These are phyloP conservation scores for Thaleichthys pacificus DNA, from an alignment of 2,797 vertebrate genomes.

Conservation along the genomic window DNA sequence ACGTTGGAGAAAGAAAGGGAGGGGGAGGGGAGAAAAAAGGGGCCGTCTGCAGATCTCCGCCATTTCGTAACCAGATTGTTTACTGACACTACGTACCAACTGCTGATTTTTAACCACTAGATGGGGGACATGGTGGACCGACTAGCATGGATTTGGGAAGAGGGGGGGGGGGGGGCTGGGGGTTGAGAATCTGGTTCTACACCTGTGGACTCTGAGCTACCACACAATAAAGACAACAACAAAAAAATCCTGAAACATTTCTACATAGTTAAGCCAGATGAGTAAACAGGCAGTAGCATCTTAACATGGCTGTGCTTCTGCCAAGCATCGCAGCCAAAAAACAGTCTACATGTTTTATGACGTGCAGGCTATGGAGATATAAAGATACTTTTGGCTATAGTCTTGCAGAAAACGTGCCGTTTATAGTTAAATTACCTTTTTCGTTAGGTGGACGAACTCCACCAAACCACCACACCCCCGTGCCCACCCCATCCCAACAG, in stretches of 20 bases:
- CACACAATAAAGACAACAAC: slow-evolving; percentile 14
- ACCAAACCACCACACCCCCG: not conserved
- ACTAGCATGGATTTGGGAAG: slow-evolving; percentile 46
- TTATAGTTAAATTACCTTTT: not conserved
- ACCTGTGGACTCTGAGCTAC: slow-evolving; percentile 21
- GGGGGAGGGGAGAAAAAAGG: slow-evolving; percentile 70
- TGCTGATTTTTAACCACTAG: slow-evolving; percentile 65
- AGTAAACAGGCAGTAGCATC: not conserved
- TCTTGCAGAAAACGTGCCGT: not conserved
- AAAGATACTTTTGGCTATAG: not conserved
- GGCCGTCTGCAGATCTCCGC: slow-evolving; percentile 80
- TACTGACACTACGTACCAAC: slow-evolving; percentile 76
- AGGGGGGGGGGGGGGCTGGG: not conserved
- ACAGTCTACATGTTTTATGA: not conserved
- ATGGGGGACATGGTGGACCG: slow-evolving; percentile 51
- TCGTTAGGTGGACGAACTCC: not conserved
- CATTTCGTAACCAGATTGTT: slow-evolving; percentile 90
- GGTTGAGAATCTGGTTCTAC: slow-evolving; percentile 40
- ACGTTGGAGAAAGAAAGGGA: slow-evolving; percentile 59
- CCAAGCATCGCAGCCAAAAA: not conserved
- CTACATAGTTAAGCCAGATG: not conserved
- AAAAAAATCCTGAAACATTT: slow-evolving; percentile 9
- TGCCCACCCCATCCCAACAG: not conserved
- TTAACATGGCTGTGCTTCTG: not conserved
- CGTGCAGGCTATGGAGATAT: not conserved